Percentiles rank a stretch among this genome's conserved stretches.
Evolutionary conservation across 2,113 vertebrate species (phyloP).

Genomic region (Pogona vitticeps): DNA sequence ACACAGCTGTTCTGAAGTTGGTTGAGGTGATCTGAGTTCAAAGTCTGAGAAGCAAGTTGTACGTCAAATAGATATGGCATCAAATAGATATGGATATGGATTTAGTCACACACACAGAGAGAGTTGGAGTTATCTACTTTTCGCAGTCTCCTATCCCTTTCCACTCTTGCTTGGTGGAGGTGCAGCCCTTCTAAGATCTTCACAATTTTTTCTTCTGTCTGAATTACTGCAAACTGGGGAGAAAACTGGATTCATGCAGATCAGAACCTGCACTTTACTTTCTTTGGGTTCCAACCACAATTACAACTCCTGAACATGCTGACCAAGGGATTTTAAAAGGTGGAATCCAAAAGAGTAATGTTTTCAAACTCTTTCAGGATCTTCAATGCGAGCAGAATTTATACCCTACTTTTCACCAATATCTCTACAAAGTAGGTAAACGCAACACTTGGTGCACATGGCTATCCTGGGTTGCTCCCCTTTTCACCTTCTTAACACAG

Average conservation of each 20-base stretch:
- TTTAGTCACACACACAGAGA: neutral
- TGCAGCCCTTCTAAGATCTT: neutral
- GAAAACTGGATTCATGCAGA: neutral
- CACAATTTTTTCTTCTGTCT: neutral
- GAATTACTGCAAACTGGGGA: neutral
- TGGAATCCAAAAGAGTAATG: no score
- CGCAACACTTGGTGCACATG: neutral
- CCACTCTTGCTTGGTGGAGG: neutral
- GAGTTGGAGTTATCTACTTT: neutral
- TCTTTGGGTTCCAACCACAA: no score
- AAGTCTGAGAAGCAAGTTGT: neutral
- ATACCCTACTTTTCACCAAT: neutral
- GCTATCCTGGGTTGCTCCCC: neutral
- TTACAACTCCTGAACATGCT: no score
- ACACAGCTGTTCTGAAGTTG: neutral
- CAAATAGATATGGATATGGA: neutral
- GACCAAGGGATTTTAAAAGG: no score
- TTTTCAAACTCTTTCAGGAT: no score
- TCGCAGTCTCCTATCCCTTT: neutral
- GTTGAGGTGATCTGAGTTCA: neutral
- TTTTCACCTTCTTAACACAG: neutral
- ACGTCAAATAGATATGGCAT: neutral
- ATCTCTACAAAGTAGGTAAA: neutral
- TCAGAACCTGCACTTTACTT: neutral
- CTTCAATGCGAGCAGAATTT: no score